These are phyloP conservation scores for Drosophila fulvimacula DNA, from an alignment of 2,888 invertebrate genomes.

Conservation along the genomic window DNA sequence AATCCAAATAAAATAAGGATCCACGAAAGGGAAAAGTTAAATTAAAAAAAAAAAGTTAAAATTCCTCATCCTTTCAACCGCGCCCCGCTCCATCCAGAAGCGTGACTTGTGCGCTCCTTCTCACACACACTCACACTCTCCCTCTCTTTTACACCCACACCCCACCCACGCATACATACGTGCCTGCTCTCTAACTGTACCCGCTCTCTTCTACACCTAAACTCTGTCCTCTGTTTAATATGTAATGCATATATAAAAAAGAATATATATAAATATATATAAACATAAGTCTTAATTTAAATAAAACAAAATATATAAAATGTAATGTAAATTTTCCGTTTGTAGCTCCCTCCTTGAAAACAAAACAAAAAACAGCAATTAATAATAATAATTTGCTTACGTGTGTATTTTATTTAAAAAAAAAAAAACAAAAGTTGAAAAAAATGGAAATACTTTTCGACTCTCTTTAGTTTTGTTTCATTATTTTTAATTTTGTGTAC, in stretches of 20 bases:
- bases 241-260: slow-evolving; percentile 52
- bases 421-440: no score
- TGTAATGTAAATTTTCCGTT: slow-evolving; percentile 59
- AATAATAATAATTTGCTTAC: slow-evolving; percentile 25
- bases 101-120: slow-evolving; percentile 19
- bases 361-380: background rate
- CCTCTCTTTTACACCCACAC: background rate
- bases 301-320: slow-evolving; percentile 28
- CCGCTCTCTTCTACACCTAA: slow-evolving; percentile 24
- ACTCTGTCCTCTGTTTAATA: slow-evolving; percentile 28
- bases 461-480: slow-evolving; percentile 61
- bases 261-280: slow-evolving; percentile 40
- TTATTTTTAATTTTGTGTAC: slow-evolving; percentile 59
- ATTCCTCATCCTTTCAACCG: background rate
- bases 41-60: background rate
- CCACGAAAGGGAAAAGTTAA: background rate
- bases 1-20: slow-evolving; percentile 1
- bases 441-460: slow-evolving; percentile 10
- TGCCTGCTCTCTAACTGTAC: slow-evolving; percentile 23
- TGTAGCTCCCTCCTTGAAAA: slow-evolving; percentile 36
- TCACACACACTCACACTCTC: slow-evolving; percentile 14
- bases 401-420: slow-evolving; percentile 32
- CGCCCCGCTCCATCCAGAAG: background rate
- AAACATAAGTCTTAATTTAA: slow-evolving; percentile 69
- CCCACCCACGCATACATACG: background rate